Evolutionary conservation across 2,797 vertebrate genomes (phyloP).

Genomic region (Gambelia wislizenii): DNA sequence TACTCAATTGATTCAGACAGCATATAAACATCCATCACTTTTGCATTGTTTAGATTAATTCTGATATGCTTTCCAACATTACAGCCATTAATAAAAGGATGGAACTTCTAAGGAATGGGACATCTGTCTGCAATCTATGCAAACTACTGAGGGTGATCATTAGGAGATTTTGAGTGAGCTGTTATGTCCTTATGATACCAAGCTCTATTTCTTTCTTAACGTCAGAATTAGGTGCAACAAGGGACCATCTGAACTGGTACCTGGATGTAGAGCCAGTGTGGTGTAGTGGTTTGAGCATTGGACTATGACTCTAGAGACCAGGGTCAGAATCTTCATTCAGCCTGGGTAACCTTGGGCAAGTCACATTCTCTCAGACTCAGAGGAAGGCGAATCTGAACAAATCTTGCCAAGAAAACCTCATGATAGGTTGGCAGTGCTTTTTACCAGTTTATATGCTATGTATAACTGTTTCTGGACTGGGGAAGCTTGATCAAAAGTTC

Average conservation of each 20-base stretch:
- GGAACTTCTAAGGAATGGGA: background rate
- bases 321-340: no score
- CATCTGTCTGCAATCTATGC: background rate
- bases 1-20: slow-evolving; percentile 2
- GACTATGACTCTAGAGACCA: no score
- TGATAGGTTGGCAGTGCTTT: background rate
- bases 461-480: no score
- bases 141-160: background rate
- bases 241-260: no score
- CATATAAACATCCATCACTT: slow-evolving; percentile 33
- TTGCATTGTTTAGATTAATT: slow-evolving; percentile 30
- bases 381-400: no score
- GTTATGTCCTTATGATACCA: background rate
- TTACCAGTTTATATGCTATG: no score
- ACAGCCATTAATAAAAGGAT: slow-evolving; percentile 11
- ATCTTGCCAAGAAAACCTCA: no score
- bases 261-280: no score
- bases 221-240: background rate
- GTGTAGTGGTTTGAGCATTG: no score
- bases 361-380: no score
- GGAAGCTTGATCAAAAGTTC: no score
- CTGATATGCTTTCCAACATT: background rate
- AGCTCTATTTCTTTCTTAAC: background rate
- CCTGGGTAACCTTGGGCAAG: no score
- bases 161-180: background rate